Percentiles rank a stretch among this genome's conserved stretches.
Evolutionary conservation across 2,113 vertebrate species (phyloP).

Genomic region (Atrichornis clamosus): DNA sequence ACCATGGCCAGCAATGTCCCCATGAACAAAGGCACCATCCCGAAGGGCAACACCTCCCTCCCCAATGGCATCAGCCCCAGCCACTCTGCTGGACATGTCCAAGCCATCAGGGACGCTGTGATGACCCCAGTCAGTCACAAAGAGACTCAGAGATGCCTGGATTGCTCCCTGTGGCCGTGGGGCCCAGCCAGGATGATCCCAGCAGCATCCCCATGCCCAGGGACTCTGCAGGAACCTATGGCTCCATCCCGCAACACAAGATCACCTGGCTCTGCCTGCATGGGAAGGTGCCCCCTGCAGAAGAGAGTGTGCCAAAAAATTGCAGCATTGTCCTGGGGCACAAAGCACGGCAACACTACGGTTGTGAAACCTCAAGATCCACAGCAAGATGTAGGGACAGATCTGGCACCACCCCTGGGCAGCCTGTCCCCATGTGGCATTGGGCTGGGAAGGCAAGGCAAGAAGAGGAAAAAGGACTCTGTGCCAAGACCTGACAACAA

Average conservation of each 20-base stretch:
- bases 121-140: no score
- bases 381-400: not conserved
- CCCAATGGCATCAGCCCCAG: not conserved
- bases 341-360: not conserved
- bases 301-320: slow-evolving; percentile 17
- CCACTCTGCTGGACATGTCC: no score
- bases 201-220: not conserved
- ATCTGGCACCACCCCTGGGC: not conserved
- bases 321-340: not conserved
- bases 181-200: not conserved
- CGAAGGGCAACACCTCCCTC: not conserved
- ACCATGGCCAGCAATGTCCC: not conserved
- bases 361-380: not conserved
- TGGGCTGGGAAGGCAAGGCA: not conserved
- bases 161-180: no score
- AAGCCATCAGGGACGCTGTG: not conserved
- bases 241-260: not conserved
- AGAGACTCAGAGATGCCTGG: no score
- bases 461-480: not conserved
- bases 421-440: not conserved
- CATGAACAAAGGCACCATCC: not conserved
- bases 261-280: slow-evolving; percentile 3
- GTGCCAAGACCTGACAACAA: not conserved
- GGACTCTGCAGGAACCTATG: not conserved
- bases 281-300: not conserved